Percentiles rank a stretch among this genome's conserved stretches.
Conservation (phyloP, 2,113 vertebrate genomes). For the Solenodon paradoxus region DNA sequence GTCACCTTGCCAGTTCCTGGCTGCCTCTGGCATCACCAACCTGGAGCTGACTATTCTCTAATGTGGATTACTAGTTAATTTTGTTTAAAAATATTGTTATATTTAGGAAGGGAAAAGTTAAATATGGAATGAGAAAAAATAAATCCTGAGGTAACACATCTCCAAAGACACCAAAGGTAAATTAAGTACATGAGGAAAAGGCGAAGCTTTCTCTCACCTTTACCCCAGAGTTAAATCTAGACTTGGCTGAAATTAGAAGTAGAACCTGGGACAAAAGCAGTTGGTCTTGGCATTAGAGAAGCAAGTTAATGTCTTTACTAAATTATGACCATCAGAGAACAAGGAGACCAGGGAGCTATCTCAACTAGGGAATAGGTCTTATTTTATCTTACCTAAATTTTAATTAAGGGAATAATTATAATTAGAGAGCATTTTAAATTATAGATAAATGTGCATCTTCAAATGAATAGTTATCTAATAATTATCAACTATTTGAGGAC, state of each 20-base stretch:
- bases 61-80: background rate
- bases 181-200: background rate
- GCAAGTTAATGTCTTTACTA: background rate
- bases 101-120: background rate
- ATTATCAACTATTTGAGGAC: background rate
- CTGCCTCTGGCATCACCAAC: no score
- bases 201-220: background rate
- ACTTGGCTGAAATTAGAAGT: background rate
- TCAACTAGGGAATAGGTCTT: background rate
- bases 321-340: background rate
- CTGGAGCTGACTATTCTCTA: no score
- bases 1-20: no score
- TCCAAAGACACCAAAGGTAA: background rate
- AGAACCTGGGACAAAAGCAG: no score
- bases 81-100: background rate
- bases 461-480: background rate
- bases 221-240: background rate
- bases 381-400: background rate
- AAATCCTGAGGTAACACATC: background rate
- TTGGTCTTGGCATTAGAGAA: background rate
- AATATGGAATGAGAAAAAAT: background rate
- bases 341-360: background rate
- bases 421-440: background rate
- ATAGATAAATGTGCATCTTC: background rate
- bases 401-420: background rate